phyloP scores from a whole-genome alignment of 2,797 vertebrate genomes.

The Brotogeris chrysoptera region DNA sequence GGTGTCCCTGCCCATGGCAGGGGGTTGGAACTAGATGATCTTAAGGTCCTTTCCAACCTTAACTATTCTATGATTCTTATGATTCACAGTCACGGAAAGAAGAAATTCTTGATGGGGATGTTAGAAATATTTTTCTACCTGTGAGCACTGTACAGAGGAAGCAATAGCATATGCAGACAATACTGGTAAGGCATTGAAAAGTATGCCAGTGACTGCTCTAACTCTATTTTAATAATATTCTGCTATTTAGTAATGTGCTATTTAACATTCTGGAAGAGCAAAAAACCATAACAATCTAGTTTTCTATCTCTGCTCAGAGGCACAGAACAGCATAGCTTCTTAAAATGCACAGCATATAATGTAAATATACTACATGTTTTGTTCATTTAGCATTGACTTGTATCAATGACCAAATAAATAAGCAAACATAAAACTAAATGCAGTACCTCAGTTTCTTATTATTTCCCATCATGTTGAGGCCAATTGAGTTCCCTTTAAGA shows the following conservation, averaged over 20 bases:
- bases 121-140: background rate
- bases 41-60: too few species aligned
- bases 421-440: background rate
- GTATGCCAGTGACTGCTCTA: background rate
- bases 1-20: too few species aligned
- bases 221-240: background rate
- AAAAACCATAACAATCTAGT: background rate
- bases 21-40: too few species aligned
- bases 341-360: background rate
- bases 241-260: background rate
- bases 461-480: conserved; percentile 84
- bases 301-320: background rate
- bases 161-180: background rate
- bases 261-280: background rate
- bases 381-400: background rate
- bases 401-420: background rate
- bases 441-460: conserved; percentile 85
- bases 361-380: background rate
- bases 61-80: too few species aligned
- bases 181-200: background rate
- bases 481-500: conserved; percentile 79
- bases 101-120: background rate
- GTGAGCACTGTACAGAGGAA: background rate
- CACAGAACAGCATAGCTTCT: background rate
- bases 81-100: background rate